Percentiles rank a stretch among this genome's conserved stretches.
phyloP scores from a whole-genome alignment of 2,888 invertebrate species.

The Xestoiulus laeticollis region DNA sequence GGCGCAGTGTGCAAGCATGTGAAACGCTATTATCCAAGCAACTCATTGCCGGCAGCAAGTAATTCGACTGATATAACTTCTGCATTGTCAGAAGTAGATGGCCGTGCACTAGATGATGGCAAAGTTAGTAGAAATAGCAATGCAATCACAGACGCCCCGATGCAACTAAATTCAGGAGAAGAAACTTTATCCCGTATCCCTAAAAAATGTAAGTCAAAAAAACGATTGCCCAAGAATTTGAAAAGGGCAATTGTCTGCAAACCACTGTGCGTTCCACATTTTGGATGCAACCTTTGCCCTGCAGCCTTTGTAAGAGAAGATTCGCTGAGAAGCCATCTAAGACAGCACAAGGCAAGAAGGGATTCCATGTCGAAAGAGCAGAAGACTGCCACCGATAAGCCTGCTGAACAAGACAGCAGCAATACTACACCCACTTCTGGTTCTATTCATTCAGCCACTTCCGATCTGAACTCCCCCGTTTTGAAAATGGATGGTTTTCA shows the following conservation, averaged over 20 bases:
- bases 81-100: neutral
- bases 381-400: neutral
- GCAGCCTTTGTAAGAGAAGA: conserved; percentile 65
- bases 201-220: neutral
- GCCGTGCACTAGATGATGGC: neutral
- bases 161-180: neutral
- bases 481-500: conserved; percentile 5
- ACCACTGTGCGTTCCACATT: conserved; percentile 60
- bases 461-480: neutral
- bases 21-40: neutral
- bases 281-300: conserved; percentile 62
- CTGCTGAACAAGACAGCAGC: neutral
- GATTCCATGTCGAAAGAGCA: conserved; percentile 58
- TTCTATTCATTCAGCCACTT: neutral
- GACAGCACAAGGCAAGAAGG: conserved; percentile 61
- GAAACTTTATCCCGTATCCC: neutral
- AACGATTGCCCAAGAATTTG: neutral
- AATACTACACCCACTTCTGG: neutral
- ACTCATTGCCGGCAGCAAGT: neutral
- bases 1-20: neutral
- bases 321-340: conserved; percentile 64
- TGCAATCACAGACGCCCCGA: neutral
- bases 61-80: neutral
- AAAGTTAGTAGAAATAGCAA: neutral
- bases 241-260: conserved; percentile 2